Percentiles rank a stretch among this genome's conserved stretches.
Conservation (phyloP, 2,888 invertebrate genomes). For the Scelioninae gen. 1 region DNA sequence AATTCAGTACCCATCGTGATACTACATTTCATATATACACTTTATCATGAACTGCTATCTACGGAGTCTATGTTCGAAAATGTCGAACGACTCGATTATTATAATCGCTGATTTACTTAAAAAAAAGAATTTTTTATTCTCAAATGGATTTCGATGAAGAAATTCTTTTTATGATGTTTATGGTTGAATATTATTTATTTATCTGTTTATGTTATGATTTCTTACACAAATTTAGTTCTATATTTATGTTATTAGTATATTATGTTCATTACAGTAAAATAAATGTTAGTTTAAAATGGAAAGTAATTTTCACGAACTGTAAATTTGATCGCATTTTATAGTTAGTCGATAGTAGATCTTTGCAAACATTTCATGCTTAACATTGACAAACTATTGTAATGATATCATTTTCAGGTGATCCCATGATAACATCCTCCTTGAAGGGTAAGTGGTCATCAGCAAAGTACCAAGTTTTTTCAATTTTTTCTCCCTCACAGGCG, state of each 20-base stretch:
- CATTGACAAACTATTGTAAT: constrained; percentile 80
- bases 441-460: constrained; percentile 83
- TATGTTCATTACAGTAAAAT: neutral
- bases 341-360: constrained; percentile 58
- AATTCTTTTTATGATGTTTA: neutral
- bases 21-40: constrained; percentile 51
- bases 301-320: constrained; percentile 4
- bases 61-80: constrained; percentile 27
- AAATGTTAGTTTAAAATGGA: neutral
- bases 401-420: constrained; percentile 84
- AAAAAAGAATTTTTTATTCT: constrained; percentile 19
- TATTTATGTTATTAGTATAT: neutral
- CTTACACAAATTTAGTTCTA: too few species aligned
- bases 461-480: constrained; percentile 65
- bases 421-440: constrained; percentile 84
- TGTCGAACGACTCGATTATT: constrained; percentile 35
- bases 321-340: constrained; percentile 35
- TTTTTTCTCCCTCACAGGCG: constrained; percentile 58
- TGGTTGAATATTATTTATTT: neutral
- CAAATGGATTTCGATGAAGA: neutral
- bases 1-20: constrained; percentile 61
- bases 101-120: constrained; percentile 18
- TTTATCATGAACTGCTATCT: constrained; percentile 58
- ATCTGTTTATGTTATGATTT: too few species aligned
- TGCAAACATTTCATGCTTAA: constrained; percentile 71